Evolutionary conservation across 1,140 invertebrate species (phyloP), one percentile per base, ranked within the genome.

Genomic region (Ceratitis capitata): DNA sequence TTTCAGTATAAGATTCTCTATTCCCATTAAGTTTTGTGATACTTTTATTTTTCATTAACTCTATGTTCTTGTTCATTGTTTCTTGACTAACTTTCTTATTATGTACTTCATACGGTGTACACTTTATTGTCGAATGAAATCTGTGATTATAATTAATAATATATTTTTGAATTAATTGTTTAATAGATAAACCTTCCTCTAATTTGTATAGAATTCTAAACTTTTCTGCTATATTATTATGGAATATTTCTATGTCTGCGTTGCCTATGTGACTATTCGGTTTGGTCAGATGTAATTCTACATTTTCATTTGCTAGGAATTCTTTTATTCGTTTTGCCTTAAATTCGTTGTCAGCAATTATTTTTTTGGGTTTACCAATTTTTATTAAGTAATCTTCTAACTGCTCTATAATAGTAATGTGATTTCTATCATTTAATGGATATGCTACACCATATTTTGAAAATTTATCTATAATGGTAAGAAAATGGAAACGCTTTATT

Each of bases 311-410:
- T 3, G n/a, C 42, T 5, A 84, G 42, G 42, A 61, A 84, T 35
- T 84, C 45, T 47, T 53, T 58, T 2, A 84, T 84, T 58, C n/a
- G 23, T 45, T 0, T 16, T 16, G 53, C 39, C 9, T 84, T 84
- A 19, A 84, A 84, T 61, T 84, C 83, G 42, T 84, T 84, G 39
- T 84, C 83, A 29, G 53, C 51, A 23, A 42, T 61, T 19, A 84
- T 61, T 39, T 84, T 58, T 3, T 5, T 32, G 7, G 56, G 53
- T 84, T 61, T 84, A n/a, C n/a, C n/a, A n/a, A n/a, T n/a, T n/a
- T n/a, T n/a, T n/a, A n/a, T n/a, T n/a, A n/a, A n/a, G n/a, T 39
- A 53, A 83, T 26, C 26, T 53, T 84, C 9, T 19, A 58, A n/a
- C n/a, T n/a, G n/a, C n/a, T n/a, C n/a, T n/a, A n/a, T n/a, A n/a